A percentile compares a stretch with the other conserved stretches of the same genome.
Conservation (phyloP, 2,797 vertebrate genomes). For the Pelobates cultripes region DNA sequence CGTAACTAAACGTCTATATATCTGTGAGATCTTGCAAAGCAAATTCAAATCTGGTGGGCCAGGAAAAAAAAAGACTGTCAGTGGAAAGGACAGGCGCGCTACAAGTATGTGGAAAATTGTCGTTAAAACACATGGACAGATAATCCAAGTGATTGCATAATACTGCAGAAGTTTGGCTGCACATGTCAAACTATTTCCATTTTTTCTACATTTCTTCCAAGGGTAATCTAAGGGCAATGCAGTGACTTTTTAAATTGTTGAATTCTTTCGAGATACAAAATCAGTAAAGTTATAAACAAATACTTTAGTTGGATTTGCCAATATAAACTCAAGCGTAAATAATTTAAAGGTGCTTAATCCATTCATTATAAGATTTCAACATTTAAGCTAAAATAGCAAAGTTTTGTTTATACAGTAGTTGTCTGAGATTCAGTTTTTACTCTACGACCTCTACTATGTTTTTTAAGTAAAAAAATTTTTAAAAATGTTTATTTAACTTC, state of each 20-base stretch:
- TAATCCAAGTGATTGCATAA: neutral
- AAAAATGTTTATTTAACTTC: too few species aligned
- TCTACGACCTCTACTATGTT: too few species aligned
- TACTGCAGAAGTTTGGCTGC: neutral
- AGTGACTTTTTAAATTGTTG: neutral
- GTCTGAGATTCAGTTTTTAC: too few species aligned
- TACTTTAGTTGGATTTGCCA: too few species aligned
- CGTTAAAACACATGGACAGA: neutral
- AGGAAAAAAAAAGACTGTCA: neutral
- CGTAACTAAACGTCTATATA: neutral
- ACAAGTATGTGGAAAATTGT: neutral
- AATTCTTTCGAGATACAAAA: too few species aligned
- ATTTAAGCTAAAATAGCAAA: too few species aligned
- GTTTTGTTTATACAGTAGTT: too few species aligned
- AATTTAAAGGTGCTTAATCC: too few species aligned
- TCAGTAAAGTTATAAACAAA: too few species aligned
- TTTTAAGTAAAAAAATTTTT: too few species aligned
- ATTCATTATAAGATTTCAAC: too few species aligned
- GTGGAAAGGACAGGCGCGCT: neutral
- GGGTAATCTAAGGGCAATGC: neutral
- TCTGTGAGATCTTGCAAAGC: neutral
- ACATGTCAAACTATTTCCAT: neutral
- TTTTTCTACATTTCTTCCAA: neutral
- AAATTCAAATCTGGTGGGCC: neutral
- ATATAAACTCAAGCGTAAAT: too few species aligned